Evolutionary conservation across 2,888 invertebrate species (phyloP).

Genomic region (Trypoxylon attenuatum): DNA sequence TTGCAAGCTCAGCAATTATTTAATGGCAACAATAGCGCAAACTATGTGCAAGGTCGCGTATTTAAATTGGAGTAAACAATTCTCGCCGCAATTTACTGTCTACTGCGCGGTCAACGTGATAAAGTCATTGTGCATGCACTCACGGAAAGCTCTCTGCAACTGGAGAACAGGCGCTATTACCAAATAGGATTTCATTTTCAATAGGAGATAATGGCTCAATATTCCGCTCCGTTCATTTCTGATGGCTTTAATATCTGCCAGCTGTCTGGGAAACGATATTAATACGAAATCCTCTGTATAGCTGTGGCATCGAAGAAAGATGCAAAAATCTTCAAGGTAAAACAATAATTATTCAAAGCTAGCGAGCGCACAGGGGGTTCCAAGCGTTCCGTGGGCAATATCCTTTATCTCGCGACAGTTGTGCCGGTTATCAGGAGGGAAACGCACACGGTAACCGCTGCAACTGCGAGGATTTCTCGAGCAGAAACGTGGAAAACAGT

Average conservation of each 20-base stretch:
- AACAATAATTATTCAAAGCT: slow-evolving; percentile 47
- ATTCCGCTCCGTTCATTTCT: background rate
- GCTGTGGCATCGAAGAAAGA: slow-evolving; percentile 15
- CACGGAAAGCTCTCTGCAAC: too few species aligned
- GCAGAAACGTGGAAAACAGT: slow-evolving; percentile 37
- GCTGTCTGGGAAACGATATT: slow-evolving; percentile 8
- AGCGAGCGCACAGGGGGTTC: too few species aligned
- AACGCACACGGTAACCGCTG: slow-evolving; percentile 35
- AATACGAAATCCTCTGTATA: slow-evolving; percentile 12
- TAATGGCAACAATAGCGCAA: too few species aligned
- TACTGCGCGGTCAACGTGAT: too few species aligned
- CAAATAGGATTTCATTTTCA: too few species aligned
- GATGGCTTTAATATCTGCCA: slow-evolving; percentile 22
- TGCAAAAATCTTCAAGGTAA: slow-evolving; percentile 24
- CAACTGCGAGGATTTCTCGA: slow-evolving; percentile 17
- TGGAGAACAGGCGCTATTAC: too few species aligned
- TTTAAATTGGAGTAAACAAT: too few species aligned
- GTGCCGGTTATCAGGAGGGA: slow-evolving; percentile 41
- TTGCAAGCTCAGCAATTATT: too few species aligned
- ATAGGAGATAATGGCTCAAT: too few species aligned
- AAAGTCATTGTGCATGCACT: too few species aligned
- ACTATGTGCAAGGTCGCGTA: too few species aligned
- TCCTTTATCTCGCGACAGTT: slow-evolving; percentile 48
- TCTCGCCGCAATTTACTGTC: too few species aligned
- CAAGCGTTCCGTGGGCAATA: slow-evolving; percentile 24